These are phyloP conservation scores for Odontophorus gujanensis DNA, from an alignment of 2,113 vertebrate genomes.

Conservation along the genomic window DNA sequence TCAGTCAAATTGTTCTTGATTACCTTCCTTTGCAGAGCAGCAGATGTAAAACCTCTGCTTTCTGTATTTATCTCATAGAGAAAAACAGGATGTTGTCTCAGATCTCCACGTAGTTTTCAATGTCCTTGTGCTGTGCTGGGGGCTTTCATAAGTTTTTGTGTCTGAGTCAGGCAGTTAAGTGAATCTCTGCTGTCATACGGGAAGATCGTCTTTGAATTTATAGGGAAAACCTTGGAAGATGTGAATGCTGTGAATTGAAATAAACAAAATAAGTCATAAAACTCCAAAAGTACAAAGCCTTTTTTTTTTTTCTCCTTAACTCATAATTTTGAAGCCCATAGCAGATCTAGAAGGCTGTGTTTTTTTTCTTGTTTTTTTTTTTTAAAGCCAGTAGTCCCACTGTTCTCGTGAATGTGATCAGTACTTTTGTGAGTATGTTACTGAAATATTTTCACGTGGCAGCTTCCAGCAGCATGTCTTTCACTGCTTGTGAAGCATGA, in stretches of 20 bases:
- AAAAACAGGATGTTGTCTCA: background rate
- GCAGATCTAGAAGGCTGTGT: background rate
- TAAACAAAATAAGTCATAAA: background rate
- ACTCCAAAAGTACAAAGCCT: background rate
- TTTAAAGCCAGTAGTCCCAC: background rate
- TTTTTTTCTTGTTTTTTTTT: background rate
- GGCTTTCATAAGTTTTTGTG: background rate
- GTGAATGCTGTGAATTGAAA: background rate
- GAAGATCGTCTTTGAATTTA: background rate
- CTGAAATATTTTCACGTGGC: background rate
- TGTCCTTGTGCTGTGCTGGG: background rate
- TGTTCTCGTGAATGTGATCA: rapidly evolving
- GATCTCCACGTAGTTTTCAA: background rate
- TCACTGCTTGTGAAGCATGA: background rate
- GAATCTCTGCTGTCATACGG: background rate
- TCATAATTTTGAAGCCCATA: background rate
- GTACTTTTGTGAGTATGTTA: background rate
- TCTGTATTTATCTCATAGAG: background rate
- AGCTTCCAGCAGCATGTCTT: background rate
- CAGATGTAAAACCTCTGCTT: background rate
- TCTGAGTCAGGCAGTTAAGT: background rate
- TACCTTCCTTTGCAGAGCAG: background rate
- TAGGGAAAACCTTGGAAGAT: background rate
- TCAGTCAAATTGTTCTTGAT: background rate
- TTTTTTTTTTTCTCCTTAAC: background rate